phyloP scores from a whole-genome alignment of 2,113 vertebrate species.

The Poicephalus gulielmi region DNA sequence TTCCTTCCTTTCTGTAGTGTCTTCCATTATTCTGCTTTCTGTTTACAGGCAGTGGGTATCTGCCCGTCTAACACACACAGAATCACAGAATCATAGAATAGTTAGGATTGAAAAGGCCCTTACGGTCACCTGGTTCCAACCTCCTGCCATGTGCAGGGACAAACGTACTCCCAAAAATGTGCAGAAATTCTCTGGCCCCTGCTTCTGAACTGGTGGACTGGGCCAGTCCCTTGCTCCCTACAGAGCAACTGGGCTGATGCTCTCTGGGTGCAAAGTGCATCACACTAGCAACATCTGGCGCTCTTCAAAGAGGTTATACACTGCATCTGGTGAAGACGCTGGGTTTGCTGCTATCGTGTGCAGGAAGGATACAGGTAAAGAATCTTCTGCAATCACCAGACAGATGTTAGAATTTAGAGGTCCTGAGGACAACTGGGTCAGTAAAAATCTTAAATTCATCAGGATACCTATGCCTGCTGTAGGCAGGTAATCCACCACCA shows the following conservation, averaged over 20 bases:
- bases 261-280: not conserved
- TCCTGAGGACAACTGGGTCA: not conserved
- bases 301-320: not conserved
- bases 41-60: not conserved
- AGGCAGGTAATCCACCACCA: not conserved
- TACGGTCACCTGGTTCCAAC: not conserved
- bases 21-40: not conserved
- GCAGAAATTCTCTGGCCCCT: not conserved
- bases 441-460: not conserved
- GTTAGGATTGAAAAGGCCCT: not conserved
- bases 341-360: not conserved
- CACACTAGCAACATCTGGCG: not conserved
- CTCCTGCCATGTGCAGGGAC: not conserved
- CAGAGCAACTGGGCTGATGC: not conserved
- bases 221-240: not conserved
- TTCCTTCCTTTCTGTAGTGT: not conserved
- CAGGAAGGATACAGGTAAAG: not conserved
- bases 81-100: not conserved
- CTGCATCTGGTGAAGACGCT: not conserved
- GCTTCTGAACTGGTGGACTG: not conserved
- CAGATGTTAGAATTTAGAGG: not conserved
- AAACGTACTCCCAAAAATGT: not conserved
- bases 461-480: not conserved
- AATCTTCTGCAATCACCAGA: not conserved
- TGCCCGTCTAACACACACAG: not conserved